Evolutionary conservation across 2,797 vertebrate species (phyloP), one percentile per base, ranked within the genome.

Genomic region (Heliangelus exortis): DNA sequence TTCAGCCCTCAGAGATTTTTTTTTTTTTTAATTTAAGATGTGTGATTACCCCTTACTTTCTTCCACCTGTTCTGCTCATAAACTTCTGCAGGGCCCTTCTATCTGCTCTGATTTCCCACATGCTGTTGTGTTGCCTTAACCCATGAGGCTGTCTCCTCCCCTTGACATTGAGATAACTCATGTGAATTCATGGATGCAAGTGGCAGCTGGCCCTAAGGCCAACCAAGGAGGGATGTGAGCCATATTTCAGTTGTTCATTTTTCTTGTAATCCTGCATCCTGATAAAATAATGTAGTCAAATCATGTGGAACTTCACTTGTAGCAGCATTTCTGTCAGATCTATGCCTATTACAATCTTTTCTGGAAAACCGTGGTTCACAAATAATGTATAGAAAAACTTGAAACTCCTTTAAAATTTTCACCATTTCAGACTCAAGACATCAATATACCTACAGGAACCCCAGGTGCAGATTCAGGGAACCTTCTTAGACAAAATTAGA

Each of bases 191-290:
- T 90, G 72, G 84, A 36, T 90, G 65, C 57, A 58, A 74, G 86
- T 74, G 78, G 72, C 94, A 96, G 81, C 92, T 95, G 94, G 86
- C 78, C 81, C 68, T 58, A 72, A 83, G 90, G 68, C 84, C 72
- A 57, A 10, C 7, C 45, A 90, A 39, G 34, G 73, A 48, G 43
- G 34, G 69, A 45, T 81, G 29, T 73, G 78, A 75, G 54, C 72
- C 63, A 61, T 80, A n/a, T 65, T 80, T 61, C 75, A 45, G 21
- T 36, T 85, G 15, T 28, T 92, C 74, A 48, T 33, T 87, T 93
- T 95, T 79, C 84, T 65, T 85, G 54, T 89, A 87, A 74, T 18
- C 73, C 63, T 80, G 75, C 48, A 67, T 21, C 23, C 43, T 87
- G n/a, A 67, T 91, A 55, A 84, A 91, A 77, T 25, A 43, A 62